Base-by-base conservation (phyloP, 2,113 vertebrate genomes). In the Raphicerus campestris region DNA sequence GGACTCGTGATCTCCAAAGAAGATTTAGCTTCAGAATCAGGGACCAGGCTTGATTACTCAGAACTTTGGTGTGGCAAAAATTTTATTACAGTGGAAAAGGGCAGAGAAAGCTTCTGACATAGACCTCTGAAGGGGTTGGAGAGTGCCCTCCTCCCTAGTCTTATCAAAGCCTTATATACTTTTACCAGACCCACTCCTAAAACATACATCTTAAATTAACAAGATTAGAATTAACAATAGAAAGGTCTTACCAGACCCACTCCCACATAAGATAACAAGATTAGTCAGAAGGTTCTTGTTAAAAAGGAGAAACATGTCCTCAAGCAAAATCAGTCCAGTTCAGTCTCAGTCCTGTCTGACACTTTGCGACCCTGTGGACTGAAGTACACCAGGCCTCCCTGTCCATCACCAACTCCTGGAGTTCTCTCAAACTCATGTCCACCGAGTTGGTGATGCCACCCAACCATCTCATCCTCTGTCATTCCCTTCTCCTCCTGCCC, bases 281-380 rank as follows among this genome's bases (percentile, higher is more conserved):
- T 63, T 63, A 63, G 61, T 17, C 61, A 63, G 30, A n/a, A 63
- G 61, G 30, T 63, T n/a, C 30, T 63, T 63, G 15, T n/a, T n/a
- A 32, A 63, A 63, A n/a, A 63, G 61, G 61, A 63, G 61, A 63
- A 63, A 63, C 7, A 63, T 32, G 3, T 63, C 61, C 61, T 63
- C 30, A 63, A 63, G 61, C 61, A 63, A 63, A 32, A 63, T 63
- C 61, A 63, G 15, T 63, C 30, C 61, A 63, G 61, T 63, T 63
- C 15, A 63, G 61, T 63, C 61, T 63, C 61, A 63, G 61, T 63
- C 61, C 61, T n/a, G 32, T 66, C 7, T n/a, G 61, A 66, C 4
- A 17, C 32, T 63, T 7, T 66, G 32, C 0, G 0, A 66, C 61
- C 61, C 61, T 2, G 4, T n/a, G 3, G 61, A 66, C 61, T n/a